Evolutionary conservation across 2,888 invertebrate species (phyloP), one percentile per base, ranked within the genome.

Genomic region (Yponomeuta malinellus): DNA sequence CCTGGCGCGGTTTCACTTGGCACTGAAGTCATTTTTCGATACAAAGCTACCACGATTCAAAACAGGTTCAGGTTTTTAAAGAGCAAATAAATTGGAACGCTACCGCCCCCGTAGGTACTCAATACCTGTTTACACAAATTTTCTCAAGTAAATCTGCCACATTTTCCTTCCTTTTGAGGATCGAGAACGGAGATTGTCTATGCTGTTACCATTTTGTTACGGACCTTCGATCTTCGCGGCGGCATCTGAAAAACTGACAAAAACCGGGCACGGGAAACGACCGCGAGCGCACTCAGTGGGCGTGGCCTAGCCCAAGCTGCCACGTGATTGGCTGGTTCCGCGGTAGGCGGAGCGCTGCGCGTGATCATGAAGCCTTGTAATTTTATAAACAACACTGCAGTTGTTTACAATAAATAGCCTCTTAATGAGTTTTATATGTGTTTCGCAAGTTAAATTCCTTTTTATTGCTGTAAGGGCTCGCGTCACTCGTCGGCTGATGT

Each of bases 341-440:
- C 12, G 73, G 75, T 85, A 84, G 91, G 91, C 88, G 91, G 78
- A 73, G 76, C 78, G 72, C 68, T 71, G 72, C 71, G 79, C 76
- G 77, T 79, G 79, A 76, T 82, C 83, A 85, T 87, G 81, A 83
- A 88, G 87, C 84, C 87, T 85, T 88, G 87, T 88, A 88, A 84
- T 83, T 83, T 83, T 88, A 83, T 81, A 84, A 83, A 83, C 85
- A 87, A 77, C 72, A 85, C 81, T 86, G 86, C 84, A 87, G 81
- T 89, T 91, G 91, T 90, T 90, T 92, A 90, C 87, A 88, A 87
- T 89, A 89, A 88, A 90, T 79, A 85, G 83, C 78, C 82, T 81
- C 83, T 86, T 89, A 88, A 90, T 90, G 87, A 85, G 85, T 89
- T 90, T 90, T 91, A 90, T 91, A 90, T 86, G 85, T 83, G 83